Base-by-base conservation (phyloP, 2,888 invertebrate species). In the Drosophila hawaiiensis region DNA sequence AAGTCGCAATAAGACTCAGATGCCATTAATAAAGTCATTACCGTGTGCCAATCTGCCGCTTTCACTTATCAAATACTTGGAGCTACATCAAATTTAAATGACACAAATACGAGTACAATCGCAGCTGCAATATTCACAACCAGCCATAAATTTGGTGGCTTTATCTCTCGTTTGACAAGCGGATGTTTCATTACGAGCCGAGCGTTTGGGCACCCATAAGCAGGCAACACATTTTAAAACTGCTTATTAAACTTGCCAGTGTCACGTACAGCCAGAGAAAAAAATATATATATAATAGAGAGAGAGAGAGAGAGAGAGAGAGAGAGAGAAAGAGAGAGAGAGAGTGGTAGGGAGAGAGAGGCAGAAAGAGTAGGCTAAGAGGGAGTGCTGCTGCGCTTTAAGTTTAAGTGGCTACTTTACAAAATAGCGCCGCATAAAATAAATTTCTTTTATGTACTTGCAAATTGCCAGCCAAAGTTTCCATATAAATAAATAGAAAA, bases 401-500 rank as follows among this genome's bases (percentile, higher is more conserved):
- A 84, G 83, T 85, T 90, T 84, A 87, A 87, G 90, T 90, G 89
- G 86, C 83, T 86, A 80, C 83, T 90, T 88, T 85, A 83, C 78
- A 89, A 88, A 87, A 90, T 90, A 90, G 83, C 87, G 69, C 37
- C 75, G 78, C 83, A 77, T 87, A 90, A 85, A 88, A 80, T 86
- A 90, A 90, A 88, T 88, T 88, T 90, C 86, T 82, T 90, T 88
- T 88, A 88, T 88, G 90, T 90, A 88, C 86, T 88, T 76, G 86
- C 90, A 88, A 88, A 88, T 88, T 88, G 87, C 90, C 77, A 78
- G 80, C 71, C 83, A 88, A 88, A 88, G 76, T 88, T 88, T 90
- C 80, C 83, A 85, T 90, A 90, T 85, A 90, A 90, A 88, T 88
- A 88, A 90, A 90, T 88, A 85, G 80, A 87, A 85, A 84, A 78